These are phyloP conservation scores for Abramis brama DNA, from an alignment of 2,113 vertebrate genomes.

Conservation along the genomic window DNA sequence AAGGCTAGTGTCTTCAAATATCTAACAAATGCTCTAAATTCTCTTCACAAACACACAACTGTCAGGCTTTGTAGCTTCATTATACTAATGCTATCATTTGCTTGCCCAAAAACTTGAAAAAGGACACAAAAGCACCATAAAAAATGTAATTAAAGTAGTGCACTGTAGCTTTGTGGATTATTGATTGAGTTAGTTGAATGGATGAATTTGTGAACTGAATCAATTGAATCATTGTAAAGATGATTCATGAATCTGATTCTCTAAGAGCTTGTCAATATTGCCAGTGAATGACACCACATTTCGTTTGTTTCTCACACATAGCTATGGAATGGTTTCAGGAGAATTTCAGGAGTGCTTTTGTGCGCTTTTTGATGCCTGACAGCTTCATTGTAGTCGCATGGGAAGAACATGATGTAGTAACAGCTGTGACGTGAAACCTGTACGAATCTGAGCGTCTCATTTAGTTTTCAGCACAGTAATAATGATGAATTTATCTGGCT, in stretches of 20 bases:
- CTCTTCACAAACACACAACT: background rate
- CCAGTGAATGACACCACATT: background rate
- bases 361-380: background rate
- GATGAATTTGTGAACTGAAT: background rate
- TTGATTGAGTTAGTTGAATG: background rate
- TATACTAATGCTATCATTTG: background rate
- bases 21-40: background rate
- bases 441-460: background rate
- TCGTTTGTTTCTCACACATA: background rate
- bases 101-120: background rate
- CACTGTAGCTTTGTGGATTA: background rate
- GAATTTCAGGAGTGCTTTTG: background rate
- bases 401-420: background rate
- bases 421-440: background rate
- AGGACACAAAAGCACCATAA: background rate
- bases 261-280: too few relatives aligned
- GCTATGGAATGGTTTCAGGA: background rate
- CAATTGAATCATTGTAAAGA: background rate
- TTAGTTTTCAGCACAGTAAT: background rate
- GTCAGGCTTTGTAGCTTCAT: background rate
- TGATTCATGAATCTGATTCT: background rate
- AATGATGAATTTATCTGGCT: background rate
- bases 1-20: conserved; percentile 1
- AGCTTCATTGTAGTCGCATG: background rate
- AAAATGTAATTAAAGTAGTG: background rate